Evolutionary conservation across 2,888 invertebrate species (phyloP), one percentile per base, ranked within the genome.

Genomic region (Machimus atricapillus): DNA sequence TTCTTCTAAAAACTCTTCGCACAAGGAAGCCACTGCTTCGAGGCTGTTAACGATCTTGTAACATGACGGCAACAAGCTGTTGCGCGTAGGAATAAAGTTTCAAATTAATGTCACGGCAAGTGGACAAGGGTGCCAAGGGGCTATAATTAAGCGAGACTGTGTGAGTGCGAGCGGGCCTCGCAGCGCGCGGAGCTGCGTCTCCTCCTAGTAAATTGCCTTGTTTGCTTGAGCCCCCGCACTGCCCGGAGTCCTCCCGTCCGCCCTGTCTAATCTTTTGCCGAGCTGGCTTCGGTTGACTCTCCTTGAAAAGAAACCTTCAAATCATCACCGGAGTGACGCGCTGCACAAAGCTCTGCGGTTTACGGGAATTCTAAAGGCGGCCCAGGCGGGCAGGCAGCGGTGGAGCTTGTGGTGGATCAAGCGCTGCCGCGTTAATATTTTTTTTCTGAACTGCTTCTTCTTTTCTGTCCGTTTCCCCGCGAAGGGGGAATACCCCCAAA

Each of bases 41-140:
- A 76, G 58, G 40, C n/a, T 52, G 58, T 37, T 43, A 85, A 58
- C 27, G 78, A 56, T 78, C 73, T 56, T 52, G 83, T 74, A 66
- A 46, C 52, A 78, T 66, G 81, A 74, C 34, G 52, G 52, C 78
- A 43, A 19, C 56, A 58, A 56, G 66, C 34, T 79, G 73, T 52
- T 43, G 86, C 86, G 86, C 23, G 79, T 87, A 85, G 83, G 79
- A 88, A 76, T 79, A 88, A 78, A 86, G 86, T 88, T 88, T 79
- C 79, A 88, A 88, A 88, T 87, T 88, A 86, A 85, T 88, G 88
- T 88, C 88, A 88, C 86, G 73, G 87, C 86, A 82, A 87, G 88
- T 79, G 86, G 86, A 81, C 85, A 82, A 78, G 43, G 88, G 87
- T 76, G 83, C 77, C 86, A 87, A 83, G 87, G 86, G 87, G 78